Percentiles rank a stretch among this genome's conserved stretches.
These are phyloP conservation scores for Neosilurus hyrtlii DNA, from an alignment of 2,797 vertebrate species.

Conservation along the genomic window DNA sequence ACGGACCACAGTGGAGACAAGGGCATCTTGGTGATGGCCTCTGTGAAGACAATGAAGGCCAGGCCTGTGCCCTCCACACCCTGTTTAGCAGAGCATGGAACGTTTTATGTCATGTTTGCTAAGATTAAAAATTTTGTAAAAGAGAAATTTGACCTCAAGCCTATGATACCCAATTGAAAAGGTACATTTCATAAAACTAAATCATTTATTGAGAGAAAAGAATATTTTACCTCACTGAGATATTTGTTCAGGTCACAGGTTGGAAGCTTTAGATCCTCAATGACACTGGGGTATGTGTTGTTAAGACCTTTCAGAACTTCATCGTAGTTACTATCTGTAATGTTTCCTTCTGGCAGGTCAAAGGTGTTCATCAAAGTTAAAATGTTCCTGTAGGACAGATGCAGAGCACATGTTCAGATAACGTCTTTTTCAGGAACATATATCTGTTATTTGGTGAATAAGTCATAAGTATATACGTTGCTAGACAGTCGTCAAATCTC, in stretches of 20 bases:
- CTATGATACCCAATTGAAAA: background rate
- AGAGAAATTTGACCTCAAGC: background rate
- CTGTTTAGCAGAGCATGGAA: conserved; percentile 61
- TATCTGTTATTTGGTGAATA: background rate
- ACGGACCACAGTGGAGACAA: conserved; percentile 85
- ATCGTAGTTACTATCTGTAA: conserved; percentile 78
- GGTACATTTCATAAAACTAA: background rate
- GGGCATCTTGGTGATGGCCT: conserved; percentile 92
- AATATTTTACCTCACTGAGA: conserved; percentile 76
- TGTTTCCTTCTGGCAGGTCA: conserved; percentile 76
- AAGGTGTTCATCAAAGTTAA: conserved; percentile 82
- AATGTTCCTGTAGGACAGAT: conserved; percentile 77
- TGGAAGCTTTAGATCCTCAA: conserved; percentile 71
- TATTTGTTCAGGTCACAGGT: conserved; percentile 77
- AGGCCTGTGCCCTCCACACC: conserved; percentile 89
- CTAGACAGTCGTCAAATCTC: conserved; percentile 80
- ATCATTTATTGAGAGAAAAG: background rate
- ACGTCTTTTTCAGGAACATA: background rate
- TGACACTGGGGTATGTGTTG: conserved; percentile 51
- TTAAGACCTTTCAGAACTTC: conserved; percentile 68
- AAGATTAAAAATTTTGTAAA: background rate
- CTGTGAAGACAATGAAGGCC: conserved; percentile 92
- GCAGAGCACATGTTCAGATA: background rate
- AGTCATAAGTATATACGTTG: conserved; percentile 65
- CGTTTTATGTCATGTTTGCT: background rate